Evolutionary conservation across 2,888 invertebrate species (phyloP), one percentile per base, ranked within the genome.

Genomic region (Noctua pronuba): DNA sequence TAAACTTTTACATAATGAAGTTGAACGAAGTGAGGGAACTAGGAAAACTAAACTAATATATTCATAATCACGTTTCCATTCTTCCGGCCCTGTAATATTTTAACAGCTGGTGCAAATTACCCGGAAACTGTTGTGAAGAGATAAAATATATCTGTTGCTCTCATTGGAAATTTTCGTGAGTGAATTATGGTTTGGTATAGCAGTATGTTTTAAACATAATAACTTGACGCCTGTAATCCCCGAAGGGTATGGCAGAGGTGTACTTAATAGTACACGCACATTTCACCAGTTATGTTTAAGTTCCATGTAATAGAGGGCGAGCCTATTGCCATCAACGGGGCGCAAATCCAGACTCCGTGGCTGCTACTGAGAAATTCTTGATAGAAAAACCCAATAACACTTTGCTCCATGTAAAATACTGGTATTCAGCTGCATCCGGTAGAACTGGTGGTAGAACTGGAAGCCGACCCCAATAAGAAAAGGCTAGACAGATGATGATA

Each of bases 51-150:
- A 87, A 84, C 73, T 87, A 93, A 93, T 92, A 90, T 94, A 95
- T 95, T 94, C 94, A 92, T 91, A 92, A 94, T 93, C 94, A 94
- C 93, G 94, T 85, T 87, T 73, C 82, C 75, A 80, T 87, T 87
- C 75, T 79, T 82, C 55, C 58, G n/a, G 38, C 64, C 28, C 41
- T 18, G 68, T 77, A 69, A 77, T 84, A 81, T 79, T 84, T 73
- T 68, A 79, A 67, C 82, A 82, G 74, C 67, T 79, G 76, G n/a
- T 65, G 71, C 49, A 75, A 86, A 77, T 73, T 68, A 24, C 82
- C 28, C 31, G 52, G 60, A 38, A 77, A 69, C 58, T 31, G 28
- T 73, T 68, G 35, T 31, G 65, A 28, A 21, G 31, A 52, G 41
- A 73, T 74, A 64, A 41, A 83, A 44, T 72, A 58, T 35, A 70